Conservation (phyloP, 2,888 invertebrate species). For the Plebejus anna region DNA sequence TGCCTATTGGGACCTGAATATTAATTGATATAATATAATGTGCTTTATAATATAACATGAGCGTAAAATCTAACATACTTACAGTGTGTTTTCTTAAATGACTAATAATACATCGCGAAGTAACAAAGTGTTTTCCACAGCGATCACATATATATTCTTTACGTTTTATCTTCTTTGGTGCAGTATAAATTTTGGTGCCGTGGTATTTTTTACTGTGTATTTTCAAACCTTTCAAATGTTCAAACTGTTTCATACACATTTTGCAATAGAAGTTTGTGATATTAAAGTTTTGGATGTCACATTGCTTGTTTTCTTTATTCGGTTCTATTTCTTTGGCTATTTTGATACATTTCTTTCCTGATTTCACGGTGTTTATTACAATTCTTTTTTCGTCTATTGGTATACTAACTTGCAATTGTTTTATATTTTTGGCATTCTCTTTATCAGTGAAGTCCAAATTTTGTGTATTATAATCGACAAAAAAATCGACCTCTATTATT, state of each 20-base stretch:
- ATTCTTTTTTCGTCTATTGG: slow-evolving; percentile 33
- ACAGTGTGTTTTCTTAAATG: slow-evolving; percentile 53
- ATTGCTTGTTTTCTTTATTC: slow-evolving; percentile 43
- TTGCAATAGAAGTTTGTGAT: slow-evolving; percentile 51
- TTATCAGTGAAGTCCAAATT: background rate
- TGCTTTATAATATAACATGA: background rate
- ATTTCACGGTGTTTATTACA: slow-evolving; percentile 31
- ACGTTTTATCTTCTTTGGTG: slow-evolving; percentile 31
- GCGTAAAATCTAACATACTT: slow-evolving; percentile 27
- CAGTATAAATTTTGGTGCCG: slow-evolving; percentile 42
- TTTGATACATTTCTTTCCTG: slow-evolving; percentile 32
- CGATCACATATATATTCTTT: slow-evolving; percentile 44
- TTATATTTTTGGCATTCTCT: background rate
- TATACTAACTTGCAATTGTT: background rate
- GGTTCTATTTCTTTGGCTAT: slow-evolving; percentile 21
- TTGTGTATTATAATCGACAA: slow-evolving; percentile 23
- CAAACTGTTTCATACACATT: slow-evolving; percentile 52
- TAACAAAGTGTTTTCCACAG: slow-evolving; percentile 47
- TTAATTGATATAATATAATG: too few relatives aligned
- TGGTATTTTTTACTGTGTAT: slow-evolving; percentile 51
- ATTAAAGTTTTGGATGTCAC: slow-evolving; percentile 33
- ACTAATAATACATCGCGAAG: slow-evolving; percentile 39
- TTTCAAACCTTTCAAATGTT: slow-evolving; percentile 44
- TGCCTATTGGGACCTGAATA: too few relatives aligned
- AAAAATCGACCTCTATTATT: slow-evolving; percentile 27